phyloP scores from a whole-genome alignment of 2,888 invertebrate species.

The Lochmaea crataegi region DNA sequence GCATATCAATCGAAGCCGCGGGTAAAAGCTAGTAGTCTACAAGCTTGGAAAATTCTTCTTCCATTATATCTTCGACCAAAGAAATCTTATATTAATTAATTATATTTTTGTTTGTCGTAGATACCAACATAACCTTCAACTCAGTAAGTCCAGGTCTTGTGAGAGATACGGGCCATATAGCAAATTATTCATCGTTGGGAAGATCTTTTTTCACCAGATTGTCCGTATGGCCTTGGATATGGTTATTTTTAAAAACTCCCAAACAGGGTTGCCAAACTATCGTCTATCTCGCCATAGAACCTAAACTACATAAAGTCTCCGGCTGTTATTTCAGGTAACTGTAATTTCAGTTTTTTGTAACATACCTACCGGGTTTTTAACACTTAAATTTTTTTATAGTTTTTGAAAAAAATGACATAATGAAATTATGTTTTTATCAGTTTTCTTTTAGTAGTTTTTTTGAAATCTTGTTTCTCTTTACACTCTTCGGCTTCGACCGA shows the following conservation, averaged over 20 bases:
- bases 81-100: no score
- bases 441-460: no score
- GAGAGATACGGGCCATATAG: conserved; percentile 72
- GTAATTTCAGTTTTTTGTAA: not conserved
- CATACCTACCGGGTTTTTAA: not conserved
- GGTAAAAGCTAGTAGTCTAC: no score
- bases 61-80: no score
- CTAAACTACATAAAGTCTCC: conserved; percentile 69
- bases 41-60: no score
- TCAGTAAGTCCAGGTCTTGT: conserved; percentile 78
- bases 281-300: conserved; percentile 74
- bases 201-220: conserved; percentile 68
- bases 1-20: no score
- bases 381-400: not conserved
- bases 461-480: no score
- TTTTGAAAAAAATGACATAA: no score
- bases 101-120: conserved; percentile 60
- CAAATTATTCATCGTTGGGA: conserved; percentile 67
- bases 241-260: conserved; percentile 76
- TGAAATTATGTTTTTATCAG: no score
- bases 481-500: no score
- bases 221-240: conserved; percentile 75
- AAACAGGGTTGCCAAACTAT: conserved; percentile 77
- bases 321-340: conserved; percentile 77
- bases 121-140: conserved; percentile 75